Percentiles rank a stretch among this genome's conserved stretches.
Conservation (phyloP, 1,140 invertebrate genomes). For the Brachionus paranguensis region DNA sequence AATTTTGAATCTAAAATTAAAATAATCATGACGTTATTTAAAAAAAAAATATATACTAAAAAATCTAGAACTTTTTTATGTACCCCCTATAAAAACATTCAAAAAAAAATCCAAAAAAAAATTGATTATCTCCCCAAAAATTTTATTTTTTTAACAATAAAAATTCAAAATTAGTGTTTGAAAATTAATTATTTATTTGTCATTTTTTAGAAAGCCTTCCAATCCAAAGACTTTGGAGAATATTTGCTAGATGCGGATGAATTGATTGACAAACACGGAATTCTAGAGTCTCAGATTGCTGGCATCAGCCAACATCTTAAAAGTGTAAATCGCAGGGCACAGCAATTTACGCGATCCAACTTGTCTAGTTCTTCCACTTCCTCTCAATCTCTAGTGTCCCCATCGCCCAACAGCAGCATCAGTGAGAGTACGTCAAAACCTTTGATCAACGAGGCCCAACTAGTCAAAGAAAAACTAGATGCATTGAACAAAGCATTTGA, state of each 20-base stretch:
- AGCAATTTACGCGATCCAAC: slow-evolving; percentile 27
- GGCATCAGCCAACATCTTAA: slow-evolving; percentile 61
- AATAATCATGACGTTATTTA: too few species aligned
- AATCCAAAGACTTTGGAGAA: slow-evolving; percentile 78
- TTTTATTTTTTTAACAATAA: too few species aligned
- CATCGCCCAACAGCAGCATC: slow-evolving; percentile 45
- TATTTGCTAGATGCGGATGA: slow-evolving; percentile 89
- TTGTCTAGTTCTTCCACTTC: background rate
- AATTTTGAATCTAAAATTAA: too few species aligned
- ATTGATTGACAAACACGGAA: slow-evolving; percentile 79
- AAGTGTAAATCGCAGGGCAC: slow-evolving; percentile 58
- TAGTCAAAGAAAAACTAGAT: slow-evolving; percentile 66
- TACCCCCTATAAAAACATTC: too few species aligned
- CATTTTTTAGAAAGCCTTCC: slow-evolving; percentile 56
- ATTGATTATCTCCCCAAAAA: too few species aligned
- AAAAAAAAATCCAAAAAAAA: too few species aligned
- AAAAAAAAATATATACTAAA: too few species aligned
- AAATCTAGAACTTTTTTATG: too few species aligned
- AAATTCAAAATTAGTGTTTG: too few species aligned
- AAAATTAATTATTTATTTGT: too few species aligned
- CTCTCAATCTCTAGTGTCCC: background rate
- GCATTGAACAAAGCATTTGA: slow-evolving; percentile 68
- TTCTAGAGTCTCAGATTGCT: slow-evolving; percentile 74
- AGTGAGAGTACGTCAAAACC: slow-evolving; percentile 52
- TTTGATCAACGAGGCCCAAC: slow-evolving; percentile 60